phyloP scores from a whole-genome alignment of 2,888 invertebrate species.

The Monopis laevigella region DNA sequence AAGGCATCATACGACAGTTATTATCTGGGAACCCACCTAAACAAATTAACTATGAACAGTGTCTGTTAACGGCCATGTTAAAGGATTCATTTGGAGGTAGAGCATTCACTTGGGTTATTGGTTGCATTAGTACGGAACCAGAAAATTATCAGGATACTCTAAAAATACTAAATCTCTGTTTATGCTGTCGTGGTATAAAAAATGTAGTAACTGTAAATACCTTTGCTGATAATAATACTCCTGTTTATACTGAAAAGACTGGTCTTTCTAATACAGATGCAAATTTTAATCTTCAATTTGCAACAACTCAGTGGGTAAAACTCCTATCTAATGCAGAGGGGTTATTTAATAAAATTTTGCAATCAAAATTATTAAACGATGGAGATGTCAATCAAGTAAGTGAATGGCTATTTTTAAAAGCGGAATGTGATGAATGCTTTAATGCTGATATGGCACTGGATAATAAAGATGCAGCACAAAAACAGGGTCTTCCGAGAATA shows the following conservation, averaged over 20 bases:
- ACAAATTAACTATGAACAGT: slow-evolving; percentile 70
- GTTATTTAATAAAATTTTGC: slow-evolving; percentile 78
- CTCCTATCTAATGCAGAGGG: slow-evolving; percentile 86
- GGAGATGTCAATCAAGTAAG: slow-evolving; percentile 77
- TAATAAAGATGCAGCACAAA: slow-evolving; percentile 47
- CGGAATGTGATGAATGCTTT: slow-evolving; percentile 87
- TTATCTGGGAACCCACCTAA: slow-evolving; percentile 63
- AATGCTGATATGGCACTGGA: slow-evolving; percentile 62
- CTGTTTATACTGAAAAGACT: slow-evolving; percentile 52
- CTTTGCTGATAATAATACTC: slow-evolving; percentile 72
- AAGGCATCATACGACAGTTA: slow-evolving; percentile 70
- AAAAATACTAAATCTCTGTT: slow-evolving; percentile 73
- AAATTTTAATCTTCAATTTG: slow-evolving; percentile 81
- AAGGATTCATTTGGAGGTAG: slow-evolving; percentile 81
- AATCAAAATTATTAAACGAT: slow-evolving; percentile 74
- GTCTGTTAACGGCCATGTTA: slow-evolving; percentile 73
- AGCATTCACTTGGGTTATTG: slow-evolving; percentile 76
- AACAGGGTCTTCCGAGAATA: slow-evolving; percentile 56
- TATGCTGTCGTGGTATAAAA: slow-evolving; percentile 73
- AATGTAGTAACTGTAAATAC: slow-evolving; percentile 78
- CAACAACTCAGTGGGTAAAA: slow-evolving; percentile 83
- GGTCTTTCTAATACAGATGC: slow-evolving; percentile 27
- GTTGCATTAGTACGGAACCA: slow-evolving; percentile 76
- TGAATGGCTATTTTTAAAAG: slow-evolving; percentile 86
- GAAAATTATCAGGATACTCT: slow-evolving; percentile 74